phyloP scores from a whole-genome alignment of 2,113 vertebrate genomes.

The Ardeotis arabs region DNA sequence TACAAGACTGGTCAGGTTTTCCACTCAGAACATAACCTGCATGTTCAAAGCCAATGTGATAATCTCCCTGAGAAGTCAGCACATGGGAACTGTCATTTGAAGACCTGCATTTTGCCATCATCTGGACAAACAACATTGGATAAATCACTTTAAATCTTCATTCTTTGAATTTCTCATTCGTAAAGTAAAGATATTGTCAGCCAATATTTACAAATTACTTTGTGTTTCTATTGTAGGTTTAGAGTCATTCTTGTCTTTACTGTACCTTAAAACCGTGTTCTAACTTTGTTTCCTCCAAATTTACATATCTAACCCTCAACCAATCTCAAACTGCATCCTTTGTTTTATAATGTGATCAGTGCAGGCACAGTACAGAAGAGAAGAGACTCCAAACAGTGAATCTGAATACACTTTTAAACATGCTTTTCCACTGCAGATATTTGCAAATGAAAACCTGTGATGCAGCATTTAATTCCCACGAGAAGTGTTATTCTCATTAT shows the following conservation, averaged over 20 bases:
- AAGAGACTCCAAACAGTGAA: conserved; percentile 31
- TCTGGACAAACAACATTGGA: not conserved
- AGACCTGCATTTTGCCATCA: not conserved
- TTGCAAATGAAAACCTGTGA: conserved; percentile 66
- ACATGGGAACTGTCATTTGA: not conserved
- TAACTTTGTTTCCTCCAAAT: conserved; percentile 12
- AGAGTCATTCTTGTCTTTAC: not conserved
- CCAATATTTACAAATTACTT: not conserved
- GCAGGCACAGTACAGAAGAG: not conserved
- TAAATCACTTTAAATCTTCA: not conserved
- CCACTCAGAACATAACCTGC: not conserved
- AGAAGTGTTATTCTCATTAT: conserved; percentile 66
- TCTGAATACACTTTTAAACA: conserved; percentile 50
- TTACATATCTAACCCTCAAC: not conserved
- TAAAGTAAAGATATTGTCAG: not conserved
- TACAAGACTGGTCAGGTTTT: not conserved
- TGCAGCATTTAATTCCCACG: conserved; percentile 60
- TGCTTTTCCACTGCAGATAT: conserved; percentile 63
- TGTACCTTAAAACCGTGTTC: not conserved
- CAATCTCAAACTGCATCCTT: not conserved
- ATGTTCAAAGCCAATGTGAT: not conserved
- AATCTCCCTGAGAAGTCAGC: not conserved
- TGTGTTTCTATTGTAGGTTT: not conserved
- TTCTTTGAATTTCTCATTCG: not conserved
- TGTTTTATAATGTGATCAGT: not conserved